Evolutionary conservation across 2,113 vertebrate genomes (phyloP), one percentile per base, ranked within the genome.

Genomic region (Aegotheles bennettii): DNA sequence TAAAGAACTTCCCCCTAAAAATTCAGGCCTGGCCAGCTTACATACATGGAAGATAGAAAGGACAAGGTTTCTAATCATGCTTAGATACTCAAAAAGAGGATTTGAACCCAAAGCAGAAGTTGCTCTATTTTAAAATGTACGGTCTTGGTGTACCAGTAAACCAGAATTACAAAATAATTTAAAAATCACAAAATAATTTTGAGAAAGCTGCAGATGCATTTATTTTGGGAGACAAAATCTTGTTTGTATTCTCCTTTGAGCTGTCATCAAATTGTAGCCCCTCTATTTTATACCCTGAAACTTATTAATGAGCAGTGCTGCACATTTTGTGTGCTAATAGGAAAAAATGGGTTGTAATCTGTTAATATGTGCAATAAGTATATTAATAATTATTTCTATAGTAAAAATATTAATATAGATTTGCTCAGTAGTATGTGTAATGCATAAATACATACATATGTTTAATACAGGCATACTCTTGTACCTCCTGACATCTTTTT

Each of bases 331-430:
- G 77, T 79, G 81, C 91, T 84, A 78, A 69, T 38, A 95, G 86
- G 84, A 92, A 85, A 87, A 95, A 95, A 54, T 69, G 31, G 35
- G 60, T 96, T 56, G 87, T 59, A 87, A 74, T 91, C 87, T 80
- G 60, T 88, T 97, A 95, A 97, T 59, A 91, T 89, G 75, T 94
- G 82, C 83, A 69, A 48, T 59, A 38, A 82, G 76, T 94, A 68
- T 93, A 95, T 97, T 94, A 95, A 95, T 97, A 97, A 96, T 95
- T 94, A 97, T 97, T 96, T 93, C 40, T 96, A 16, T 80, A 59
- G 91, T 76, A 90, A 94, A 74, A 54, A 96, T 96, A 96, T 97
- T 96, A 94, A 64, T 95, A 95, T 31, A 94, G 94, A 96, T 98
- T 96, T 97, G 96, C 97, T 97, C 96, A 98, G 87, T 95, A 91